phyloP scores from a whole-genome alignment of 64 coral and sea anemone species.

The Stichodactyla helianthus region DNA sequence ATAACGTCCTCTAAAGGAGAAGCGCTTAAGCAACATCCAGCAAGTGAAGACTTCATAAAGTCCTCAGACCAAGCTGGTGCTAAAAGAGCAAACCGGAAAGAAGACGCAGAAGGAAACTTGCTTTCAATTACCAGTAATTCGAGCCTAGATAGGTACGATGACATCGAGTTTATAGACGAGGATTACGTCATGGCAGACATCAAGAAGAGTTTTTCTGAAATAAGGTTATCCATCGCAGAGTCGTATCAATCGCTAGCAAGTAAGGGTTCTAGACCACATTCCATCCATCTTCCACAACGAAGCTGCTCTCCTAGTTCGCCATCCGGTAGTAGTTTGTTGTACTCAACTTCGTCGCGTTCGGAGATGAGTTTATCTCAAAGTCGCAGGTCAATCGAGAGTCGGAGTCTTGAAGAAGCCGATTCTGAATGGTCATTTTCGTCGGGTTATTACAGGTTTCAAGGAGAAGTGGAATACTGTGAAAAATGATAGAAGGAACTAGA shows the following conservation, averaged over 20 bases:
- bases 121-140: background rate
- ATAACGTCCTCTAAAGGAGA: background rate
- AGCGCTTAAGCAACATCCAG: too few relatives aligned
- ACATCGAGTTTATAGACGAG: slow-evolving; percentile 18
- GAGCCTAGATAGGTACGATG: background rate
- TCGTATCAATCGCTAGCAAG: background rate
- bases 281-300: background rate
- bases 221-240: background rate
- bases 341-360: slow-evolving; percentile 9
- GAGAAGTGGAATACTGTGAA: background rate
- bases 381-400: background rate
- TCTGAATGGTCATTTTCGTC: slow-evolving; percentile 11
- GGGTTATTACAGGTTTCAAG: slow-evolving; percentile 1
- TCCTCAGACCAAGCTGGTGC: background rate
- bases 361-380: slow-evolving; percentile 2
- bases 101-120: background rate
- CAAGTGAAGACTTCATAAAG: background rate
- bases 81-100: background rate
- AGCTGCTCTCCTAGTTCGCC: background rate
- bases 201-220: slow-evolving; percentile 8
- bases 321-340: slow-evolving; percentile 16
- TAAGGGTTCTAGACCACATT: background rate
- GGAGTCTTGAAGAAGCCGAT: background rate
- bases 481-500: background rate
- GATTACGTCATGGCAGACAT: slow-evolving; percentile 7